A percentile compares a stretch with the other conserved stretches of the same genome.
phyloP scores from a whole-genome alignment of 1,140 invertebrate species.

The Matsumurasca onukii region DNA sequence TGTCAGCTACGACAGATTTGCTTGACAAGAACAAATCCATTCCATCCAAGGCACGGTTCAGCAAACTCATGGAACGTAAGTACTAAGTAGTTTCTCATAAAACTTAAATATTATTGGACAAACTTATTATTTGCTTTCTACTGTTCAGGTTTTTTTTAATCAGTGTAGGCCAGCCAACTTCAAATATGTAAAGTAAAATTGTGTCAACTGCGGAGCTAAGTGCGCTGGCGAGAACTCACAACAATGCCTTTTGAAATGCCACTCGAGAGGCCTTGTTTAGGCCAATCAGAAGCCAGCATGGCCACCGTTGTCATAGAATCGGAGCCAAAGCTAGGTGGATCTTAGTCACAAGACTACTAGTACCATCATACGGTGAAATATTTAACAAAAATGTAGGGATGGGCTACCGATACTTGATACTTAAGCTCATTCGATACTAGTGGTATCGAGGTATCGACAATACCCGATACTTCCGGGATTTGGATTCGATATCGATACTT shows the following conservation, averaged over 20 bases:
- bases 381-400: slow-evolving; percentile 10
- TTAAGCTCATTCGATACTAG: too few relatives aligned
- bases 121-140: too few relatives aligned
- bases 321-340: background rate
- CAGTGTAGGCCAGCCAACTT: too few relatives aligned
- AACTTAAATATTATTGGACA: too few relatives aligned
- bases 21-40: slow-evolving; percentile 15
- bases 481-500: too few relatives aligned
- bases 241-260: background rate
- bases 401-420: too few relatives aligned
- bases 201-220: too few relatives aligned
- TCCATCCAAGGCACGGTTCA: slow-evolving; percentile 12
- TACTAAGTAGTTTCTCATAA: background rate
- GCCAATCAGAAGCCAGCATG: background rate
- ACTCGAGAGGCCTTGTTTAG: background rate
- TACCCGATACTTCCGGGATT: too few relatives aligned
- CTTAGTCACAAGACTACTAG: background rate
- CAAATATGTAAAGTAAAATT: too few relatives aligned
- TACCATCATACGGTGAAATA: background rate
- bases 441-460: too few relatives aligned
- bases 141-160: too few relatives aligned
- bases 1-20: slow-evolving; percentile 10
- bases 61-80: slow-evolving; percentile 28
- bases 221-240: background rate
- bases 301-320: background rate